Evolutionary conservation across 2,888 invertebrate genomes (phyloP).

Genomic region (Helobdella robusta): DNA sequence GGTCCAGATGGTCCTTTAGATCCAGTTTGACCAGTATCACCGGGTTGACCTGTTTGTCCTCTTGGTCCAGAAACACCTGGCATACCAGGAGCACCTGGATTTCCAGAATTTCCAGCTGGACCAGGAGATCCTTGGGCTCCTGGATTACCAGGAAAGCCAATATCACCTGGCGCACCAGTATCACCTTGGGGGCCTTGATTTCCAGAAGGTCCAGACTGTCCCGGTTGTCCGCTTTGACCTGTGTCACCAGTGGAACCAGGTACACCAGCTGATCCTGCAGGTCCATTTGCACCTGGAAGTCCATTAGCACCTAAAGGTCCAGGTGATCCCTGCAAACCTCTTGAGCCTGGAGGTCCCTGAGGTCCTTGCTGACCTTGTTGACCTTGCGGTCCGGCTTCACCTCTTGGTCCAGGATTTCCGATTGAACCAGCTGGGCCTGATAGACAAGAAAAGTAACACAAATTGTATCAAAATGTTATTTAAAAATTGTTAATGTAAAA

Average conservation of each 20-base stretch:
- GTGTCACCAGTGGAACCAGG: conserved; percentile 15
- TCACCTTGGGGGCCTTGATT: conserved; percentile 16
- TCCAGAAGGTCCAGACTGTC: conserved; percentile 15
- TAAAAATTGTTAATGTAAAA: too few relatives aligned
- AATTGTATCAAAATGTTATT: too few relatives aligned
- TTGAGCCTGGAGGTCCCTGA: too few relatives aligned
- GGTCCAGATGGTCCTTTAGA: conserved; percentile 17
- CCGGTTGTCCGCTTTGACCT: conserved; percentile 31
- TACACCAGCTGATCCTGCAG: conserved; percentile 14
- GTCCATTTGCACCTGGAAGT: conserved; percentile 23
- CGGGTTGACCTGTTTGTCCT: conserved; percentile 24
- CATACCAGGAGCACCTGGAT: neutral
- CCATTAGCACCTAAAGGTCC: conserved; percentile 16
- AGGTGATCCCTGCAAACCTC: too few relatives aligned
- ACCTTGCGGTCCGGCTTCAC: conserved; percentile 25
- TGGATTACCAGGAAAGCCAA: conserved; percentile 5
- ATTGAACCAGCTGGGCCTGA: conserved; percentile 29
- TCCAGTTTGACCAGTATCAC: conserved; percentile 25
- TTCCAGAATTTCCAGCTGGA: conserved; percentile 17
- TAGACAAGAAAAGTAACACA: too few relatives aligned
- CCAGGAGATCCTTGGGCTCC: conserved; percentile 42
- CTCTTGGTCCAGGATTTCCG: conserved; percentile 30
- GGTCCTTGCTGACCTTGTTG: conserved; percentile 19
- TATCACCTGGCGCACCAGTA: neutral
- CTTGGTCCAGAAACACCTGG: conserved; percentile 5